Evolutionary conservation across 2,888 invertebrate species (phyloP).

Genomic region (Brenthis ino): DNA sequence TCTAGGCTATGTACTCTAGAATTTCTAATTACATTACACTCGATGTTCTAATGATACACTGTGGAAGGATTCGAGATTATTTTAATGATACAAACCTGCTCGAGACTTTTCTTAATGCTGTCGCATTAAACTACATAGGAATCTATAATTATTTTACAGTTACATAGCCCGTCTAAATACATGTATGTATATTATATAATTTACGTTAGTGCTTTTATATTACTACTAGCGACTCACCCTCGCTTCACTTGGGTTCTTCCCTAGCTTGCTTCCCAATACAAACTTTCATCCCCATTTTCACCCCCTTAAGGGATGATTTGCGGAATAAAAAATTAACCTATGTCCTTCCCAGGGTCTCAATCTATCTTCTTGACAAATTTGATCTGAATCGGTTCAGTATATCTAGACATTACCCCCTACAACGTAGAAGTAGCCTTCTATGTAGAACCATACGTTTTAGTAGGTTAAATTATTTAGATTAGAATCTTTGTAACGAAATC

Average conservation of each 20-base stretch:
- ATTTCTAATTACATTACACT: slow-evolving; percentile 30
- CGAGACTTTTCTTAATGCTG: not conserved
- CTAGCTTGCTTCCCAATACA: too few relatives aligned
- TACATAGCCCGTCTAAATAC: slow-evolving; percentile 3
- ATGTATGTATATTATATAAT: not conserved
- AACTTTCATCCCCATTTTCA: too few relatives aligned
- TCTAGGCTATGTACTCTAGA: slow-evolving; percentile 16
- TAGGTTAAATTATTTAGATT: slow-evolving; percentile 58
- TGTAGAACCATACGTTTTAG: slow-evolving; percentile 68
- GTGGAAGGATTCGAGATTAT: not conserved
- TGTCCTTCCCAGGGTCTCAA: too few relatives aligned
- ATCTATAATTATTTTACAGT: slow-evolving; percentile 9
- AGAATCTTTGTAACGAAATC: slow-evolving; percentile 74
- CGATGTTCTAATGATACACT: slow-evolving; percentile 47
- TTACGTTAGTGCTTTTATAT: slow-evolving; percentile 4
- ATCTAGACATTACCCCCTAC: too few relatives aligned
- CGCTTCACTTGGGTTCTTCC: too few relatives aligned
- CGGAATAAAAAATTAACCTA: too few relatives aligned
- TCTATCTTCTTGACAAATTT: too few relatives aligned
- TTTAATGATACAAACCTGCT: not conserved
- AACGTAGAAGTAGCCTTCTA: slow-evolving; percentile 58
- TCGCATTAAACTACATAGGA: not conserved
- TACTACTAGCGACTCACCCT: too few relatives aligned
- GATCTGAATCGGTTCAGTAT: too few relatives aligned
- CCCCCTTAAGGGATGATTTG: too few relatives aligned